Evolutionary conservation across 2,888 invertebrate species (phyloP), one percentile per base, ranked within the genome.

Genomic region (Macaria notata): DNA sequence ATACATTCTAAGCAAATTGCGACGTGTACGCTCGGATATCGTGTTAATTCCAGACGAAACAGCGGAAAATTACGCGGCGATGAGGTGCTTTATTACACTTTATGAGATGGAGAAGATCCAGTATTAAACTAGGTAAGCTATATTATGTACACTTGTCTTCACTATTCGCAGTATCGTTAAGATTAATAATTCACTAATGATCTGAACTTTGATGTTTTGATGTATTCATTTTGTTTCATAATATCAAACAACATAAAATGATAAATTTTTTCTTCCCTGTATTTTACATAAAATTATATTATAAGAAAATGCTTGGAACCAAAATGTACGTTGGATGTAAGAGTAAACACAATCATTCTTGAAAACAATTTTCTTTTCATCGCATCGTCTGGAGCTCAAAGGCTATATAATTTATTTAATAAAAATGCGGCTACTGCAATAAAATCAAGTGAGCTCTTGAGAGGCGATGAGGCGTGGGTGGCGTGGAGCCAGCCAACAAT

Each of bases 1-100:
- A 19, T 19, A 19, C 19, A 19, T 19, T 2, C 19, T 19, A 19
- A 19, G 19, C 19, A 19, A 19, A 19, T 19, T 19, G 19, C 19
- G 19, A 19, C 19, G 19, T 19, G 19, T 19, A 19, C 19, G 63
- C 63, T 70, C 65, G 41, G 7, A 71, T 71, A 64, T 72, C 64
- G 57, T 64, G 59, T 63, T 76, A 71, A 79, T 75, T 76, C 68
- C 59, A 62, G 67, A 69, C 43, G 61, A 73, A 69, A 66, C 56
- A 57, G 59, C 62, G 71, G 75, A 73, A 75, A 75, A 75, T 78
- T 73, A 71, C 65, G 54, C 54, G 52, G 51, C 49, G 33, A 54
- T 42, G 45, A 46, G 47, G 53, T 59, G 63, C 63, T 62, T 59
- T 46, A 52, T 49, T 45, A 56, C 52, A 54, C 51, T 62, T 68